Percentiles rank a stretch among this genome's conserved stretches.
These are phyloP conservation scores for Meliscaeva auricollis DNA, from an alignment of 2,888 invertebrate genomes.

Conservation along the genomic window DNA sequence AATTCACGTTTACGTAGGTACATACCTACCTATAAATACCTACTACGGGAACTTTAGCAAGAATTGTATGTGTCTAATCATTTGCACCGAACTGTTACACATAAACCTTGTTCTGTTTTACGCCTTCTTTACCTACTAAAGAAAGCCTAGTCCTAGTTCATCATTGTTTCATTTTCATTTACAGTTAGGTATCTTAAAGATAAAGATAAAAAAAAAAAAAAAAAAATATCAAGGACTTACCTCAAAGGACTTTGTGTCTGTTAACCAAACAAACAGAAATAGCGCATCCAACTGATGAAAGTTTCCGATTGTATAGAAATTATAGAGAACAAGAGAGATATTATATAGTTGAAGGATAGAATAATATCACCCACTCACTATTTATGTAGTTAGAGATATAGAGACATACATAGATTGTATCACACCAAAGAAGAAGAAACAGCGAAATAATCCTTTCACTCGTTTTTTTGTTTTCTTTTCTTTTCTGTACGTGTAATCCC, in stretches of 20 bases:
- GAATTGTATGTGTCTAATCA: background rate
- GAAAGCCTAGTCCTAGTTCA: background rate
- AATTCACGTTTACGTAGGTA: too few species aligned
- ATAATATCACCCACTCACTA: constrained; percentile 6
- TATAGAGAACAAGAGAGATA: background rate
- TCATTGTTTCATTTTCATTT: constrained; percentile 21
- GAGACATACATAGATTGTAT: too few species aligned
- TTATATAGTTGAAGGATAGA: background rate
- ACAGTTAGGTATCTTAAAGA: background rate
- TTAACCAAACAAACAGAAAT: background rate
- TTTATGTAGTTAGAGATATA: too few species aligned
- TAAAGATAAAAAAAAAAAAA: background rate
- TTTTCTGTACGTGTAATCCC: constrained; percentile 42
- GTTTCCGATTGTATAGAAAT: constrained; percentile 1
- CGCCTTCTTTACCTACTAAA: background rate
- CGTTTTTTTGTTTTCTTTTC: constrained; percentile 16
- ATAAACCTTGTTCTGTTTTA: background rate
- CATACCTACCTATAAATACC: too few species aligned
- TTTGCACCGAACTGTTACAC: background rate
- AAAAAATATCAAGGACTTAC: constrained; percentile 22
- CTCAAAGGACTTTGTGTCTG: constrained; percentile 18
- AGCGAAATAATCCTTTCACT: constrained; percentile 48
- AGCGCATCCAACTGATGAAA: constrained; percentile 13
- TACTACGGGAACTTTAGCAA: background rate
- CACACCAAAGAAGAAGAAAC: constrained; percentile 23